Evolutionary conservation across 2,113 vertebrate genomes (phyloP).

Genomic region (Chloroceryle aenea): DNA sequence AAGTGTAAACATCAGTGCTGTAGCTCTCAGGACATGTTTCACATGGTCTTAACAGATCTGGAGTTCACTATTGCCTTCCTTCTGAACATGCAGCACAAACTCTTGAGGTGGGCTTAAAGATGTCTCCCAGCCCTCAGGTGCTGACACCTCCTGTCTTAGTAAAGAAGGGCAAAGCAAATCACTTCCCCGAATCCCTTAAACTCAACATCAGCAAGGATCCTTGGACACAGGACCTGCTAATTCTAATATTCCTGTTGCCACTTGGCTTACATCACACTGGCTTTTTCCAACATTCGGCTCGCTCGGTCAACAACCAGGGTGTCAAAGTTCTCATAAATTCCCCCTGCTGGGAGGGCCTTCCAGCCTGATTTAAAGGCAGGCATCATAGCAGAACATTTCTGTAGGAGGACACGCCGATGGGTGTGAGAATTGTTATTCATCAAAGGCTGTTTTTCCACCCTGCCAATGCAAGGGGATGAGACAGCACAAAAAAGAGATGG

Average conservation of each 20-base stretch:
- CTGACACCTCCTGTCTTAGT: neutral
- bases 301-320: neutral
- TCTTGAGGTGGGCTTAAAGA: neutral
- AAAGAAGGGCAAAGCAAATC: neutral
- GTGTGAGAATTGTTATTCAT: slow-evolving; percentile 47
- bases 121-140: neutral
- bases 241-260: neutral
- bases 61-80: neutral
- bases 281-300: neutral
- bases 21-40: neutral
- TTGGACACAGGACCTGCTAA: neutral
- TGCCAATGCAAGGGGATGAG: neutral
- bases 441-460: slow-evolving; percentile 32
- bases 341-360: slow-evolving; percentile 17
- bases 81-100: neutral
- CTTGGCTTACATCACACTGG: rapidly evolving
- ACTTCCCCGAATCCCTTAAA: neutral
- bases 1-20: neutral
- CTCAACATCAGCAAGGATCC: rapidly evolving
- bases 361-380: slow-evolving; percentile 31
- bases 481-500: neutral
- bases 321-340: slow-evolving; percentile 30
- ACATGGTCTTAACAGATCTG: neutral
- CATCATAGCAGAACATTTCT: slow-evolving; percentile 35
- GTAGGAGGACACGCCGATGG: slow-evolving; percentile 43